Base-by-base conservation (phyloP, 2,113 vertebrate species). In the Glareola pratincola region DNA sequence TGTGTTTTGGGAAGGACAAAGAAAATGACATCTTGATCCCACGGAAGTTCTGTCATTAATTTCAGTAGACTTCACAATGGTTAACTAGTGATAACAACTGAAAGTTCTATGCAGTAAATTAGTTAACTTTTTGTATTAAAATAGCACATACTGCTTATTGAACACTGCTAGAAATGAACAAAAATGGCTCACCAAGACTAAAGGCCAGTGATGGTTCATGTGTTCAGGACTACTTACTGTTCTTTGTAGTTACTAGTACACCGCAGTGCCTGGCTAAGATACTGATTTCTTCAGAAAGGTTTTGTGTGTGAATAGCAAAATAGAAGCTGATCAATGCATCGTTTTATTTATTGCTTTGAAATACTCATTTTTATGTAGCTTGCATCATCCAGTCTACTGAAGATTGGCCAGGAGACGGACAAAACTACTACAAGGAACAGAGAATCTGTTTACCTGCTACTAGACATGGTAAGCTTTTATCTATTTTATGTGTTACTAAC, bases 321-420 rank as follows among this genome's bases (percentile, higher is more conserved):
- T 1, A 75, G 29, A 37, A 77, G 48, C 11, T 13, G 2, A 56
- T 78, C 29, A 12, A 9, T 50, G 14, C 30, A 37, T n/a, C 77
- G 16, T 71, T 64, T 84, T 43, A 79, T 57, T 78, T 48, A 88
- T 32, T 80, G 34, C 92, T 54, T 95, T 91, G 60, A 78, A 97
- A 92, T 93, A 4, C 32, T 64, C 6, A 2, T 87, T 89, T 78
- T 89, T 48, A 6, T 76, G 21, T 94, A 99, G 99, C 98, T 99
- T 97, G 99, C 99, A 73, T 99, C 99, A 0, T 99, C 99, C 91
- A 99, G 99, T 97, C 97, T 99, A 74, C 97, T 99, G 97, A 99
- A 99, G 98, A 99, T 99, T 81, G 99, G 99, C 67, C 99, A 99
- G 95, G 99, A 99, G 96, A 99, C 99, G 0, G 99, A 99, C 98